phyloP scores from a whole-genome alignment of 2,113 vertebrate genomes.

The Galbula dea region DNA sequence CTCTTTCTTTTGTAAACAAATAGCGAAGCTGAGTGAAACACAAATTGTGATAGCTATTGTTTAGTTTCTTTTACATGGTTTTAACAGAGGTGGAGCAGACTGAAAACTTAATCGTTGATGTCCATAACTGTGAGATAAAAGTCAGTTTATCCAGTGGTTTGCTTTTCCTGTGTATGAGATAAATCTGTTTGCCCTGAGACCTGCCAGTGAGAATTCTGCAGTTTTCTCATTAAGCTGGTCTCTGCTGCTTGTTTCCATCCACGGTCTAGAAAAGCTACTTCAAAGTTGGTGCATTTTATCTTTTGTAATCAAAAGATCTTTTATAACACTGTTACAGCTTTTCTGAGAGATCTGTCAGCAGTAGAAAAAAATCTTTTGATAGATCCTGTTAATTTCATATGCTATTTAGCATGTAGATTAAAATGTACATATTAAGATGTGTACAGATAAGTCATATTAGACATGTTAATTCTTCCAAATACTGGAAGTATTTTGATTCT shows the following conservation, averaged over 20 bases:
- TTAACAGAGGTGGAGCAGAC: neutral
- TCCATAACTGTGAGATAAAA: neutral
- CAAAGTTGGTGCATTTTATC: neutral
- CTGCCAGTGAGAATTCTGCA: rapidly evolving
- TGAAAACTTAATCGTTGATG: neutral
- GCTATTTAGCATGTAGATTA: neutral
- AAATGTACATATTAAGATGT: neutral
- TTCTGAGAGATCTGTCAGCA: neutral
- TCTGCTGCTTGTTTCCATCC: neutral
- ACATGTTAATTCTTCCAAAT: neutral
- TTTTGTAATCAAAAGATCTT: neutral
- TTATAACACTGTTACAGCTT: neutral
- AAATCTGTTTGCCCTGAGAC: neutral
- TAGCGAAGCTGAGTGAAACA: neutral
- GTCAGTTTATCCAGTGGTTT: neutral
- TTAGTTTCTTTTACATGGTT: neutral
- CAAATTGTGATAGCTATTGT: neutral
- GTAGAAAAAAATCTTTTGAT: neutral
- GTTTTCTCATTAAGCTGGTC: neutral
- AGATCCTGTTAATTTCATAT: neutral
- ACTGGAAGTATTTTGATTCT: neutral
- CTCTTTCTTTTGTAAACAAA: neutral
- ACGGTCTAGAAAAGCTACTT: neutral
- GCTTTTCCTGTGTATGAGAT: neutral
- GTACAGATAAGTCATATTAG: neutral